Percentiles rank a stretch among this genome's conserved stretches.
Conservation (phyloP, 2,888 invertebrate species). For the Cerastis leucographa region DNA sequence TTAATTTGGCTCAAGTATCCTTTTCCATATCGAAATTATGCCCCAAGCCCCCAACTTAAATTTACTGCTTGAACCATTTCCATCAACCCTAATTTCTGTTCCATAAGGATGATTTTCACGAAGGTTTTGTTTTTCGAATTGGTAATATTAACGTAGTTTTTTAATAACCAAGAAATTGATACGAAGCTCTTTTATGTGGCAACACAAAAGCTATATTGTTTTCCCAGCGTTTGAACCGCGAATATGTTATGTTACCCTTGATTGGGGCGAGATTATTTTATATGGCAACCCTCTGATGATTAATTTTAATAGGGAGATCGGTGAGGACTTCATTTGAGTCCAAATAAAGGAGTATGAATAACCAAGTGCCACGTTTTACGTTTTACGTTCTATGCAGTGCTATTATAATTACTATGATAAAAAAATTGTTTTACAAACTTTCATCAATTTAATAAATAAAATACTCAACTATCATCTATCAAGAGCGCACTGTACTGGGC, state of each 20-base stretch:
- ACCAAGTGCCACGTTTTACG: not conserved
- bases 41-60: constrained; percentile 64
- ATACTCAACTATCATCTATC: not conserved
- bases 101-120: constrained; percentile 43
- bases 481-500: not conserved
- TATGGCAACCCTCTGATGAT: constrained; percentile 74
- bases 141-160: constrained; percentile 60
- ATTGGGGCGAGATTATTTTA: constrained; percentile 74
- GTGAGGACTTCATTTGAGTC: constrained; percentile 45
- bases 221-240: constrained; percentile 77
- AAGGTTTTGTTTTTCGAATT: not conserved
- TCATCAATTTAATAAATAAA: not conserved
- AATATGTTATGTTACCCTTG: constrained; percentile 79
- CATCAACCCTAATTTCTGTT: constrained; percentile 18
- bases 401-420: not conserved
- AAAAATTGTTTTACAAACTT: not conserved
- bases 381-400: not conserved
- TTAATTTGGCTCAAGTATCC: constrained; percentile 89
- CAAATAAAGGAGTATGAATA: constrained; percentile 14
- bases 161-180: constrained; percentile 81
- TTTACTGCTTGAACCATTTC: not conserved
- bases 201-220: constrained; percentile 84
- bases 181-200: constrained; percentile 80
- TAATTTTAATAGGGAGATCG: constrained; percentile 76
- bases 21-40: constrained; percentile 80